Conservation (phyloP, 2,888 invertebrate species). For the Heliconius sara region DNA sequence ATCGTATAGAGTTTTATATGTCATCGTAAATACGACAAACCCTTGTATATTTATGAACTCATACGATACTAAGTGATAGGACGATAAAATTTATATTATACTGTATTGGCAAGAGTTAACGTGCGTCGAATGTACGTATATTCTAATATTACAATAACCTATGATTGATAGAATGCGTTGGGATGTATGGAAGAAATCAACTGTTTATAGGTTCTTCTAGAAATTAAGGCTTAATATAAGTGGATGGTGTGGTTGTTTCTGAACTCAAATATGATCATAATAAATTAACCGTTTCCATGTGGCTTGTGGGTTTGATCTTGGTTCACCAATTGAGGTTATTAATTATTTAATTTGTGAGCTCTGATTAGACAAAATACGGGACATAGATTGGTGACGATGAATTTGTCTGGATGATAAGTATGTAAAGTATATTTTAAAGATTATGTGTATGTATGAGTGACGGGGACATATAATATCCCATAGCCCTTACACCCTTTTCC, state of each 20-base stretch:
- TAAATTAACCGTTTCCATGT: too few relatives aligned
- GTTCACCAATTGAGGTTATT: too few relatives aligned
- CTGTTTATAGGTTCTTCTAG: constrained; percentile 2
- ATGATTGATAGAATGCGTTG: constrained; percentile 21
- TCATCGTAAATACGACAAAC: constrained; percentile 78
- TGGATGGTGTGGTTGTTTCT: background rate
- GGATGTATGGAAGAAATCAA: constrained; percentile 23
- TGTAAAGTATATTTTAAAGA: too few relatives aligned
- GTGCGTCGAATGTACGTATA: constrained; percentile 54
- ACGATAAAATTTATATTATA: constrained; percentile 65
- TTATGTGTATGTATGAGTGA: too few relatives aligned
- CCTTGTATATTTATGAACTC: constrained; percentile 73
- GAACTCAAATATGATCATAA: background rate
- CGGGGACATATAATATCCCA: too few relatives aligned
- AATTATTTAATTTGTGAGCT: too few relatives aligned
- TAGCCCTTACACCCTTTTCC: too few relatives aligned
- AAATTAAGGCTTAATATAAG: background rate
- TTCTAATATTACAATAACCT: constrained; percentile 48
- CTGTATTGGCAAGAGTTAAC: constrained; percentile 44
- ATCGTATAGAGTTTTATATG: constrained; percentile 56
- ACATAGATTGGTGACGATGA: too few relatives aligned
- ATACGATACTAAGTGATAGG: constrained; percentile 79
- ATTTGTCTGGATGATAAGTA: too few relatives aligned
- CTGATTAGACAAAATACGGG: too few relatives aligned
- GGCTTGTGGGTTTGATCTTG: too few relatives aligned